Base-by-base conservation (phyloP, 1,140 invertebrate species). In the Drosophila ohnishii region DNA sequence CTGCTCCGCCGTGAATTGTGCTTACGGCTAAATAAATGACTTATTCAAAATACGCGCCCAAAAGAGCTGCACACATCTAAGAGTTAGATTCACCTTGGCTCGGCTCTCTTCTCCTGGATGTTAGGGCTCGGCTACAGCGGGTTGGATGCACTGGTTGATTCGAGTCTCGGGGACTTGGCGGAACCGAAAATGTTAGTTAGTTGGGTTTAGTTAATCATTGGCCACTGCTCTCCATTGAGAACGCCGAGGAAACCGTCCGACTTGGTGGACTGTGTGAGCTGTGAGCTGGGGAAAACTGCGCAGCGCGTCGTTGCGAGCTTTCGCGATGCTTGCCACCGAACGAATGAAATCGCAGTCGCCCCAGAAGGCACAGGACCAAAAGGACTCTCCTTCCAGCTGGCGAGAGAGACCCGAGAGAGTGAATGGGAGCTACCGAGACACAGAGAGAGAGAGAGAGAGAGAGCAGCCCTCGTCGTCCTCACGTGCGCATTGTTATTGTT, bases 401-500 rank as follows among this genome's bases (percentile, higher is more conserved):
- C 28, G 45, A 44, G 51, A 47, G 47, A 53, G 35, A 69, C 22
- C 53, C 5, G 13, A 34, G 19, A 39, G 34, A 56, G 19, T 25
- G 14, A 55, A 14, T 62, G 28, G 35, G 47, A 47, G 66, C 8
- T 14, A 42, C 48, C 13, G 34, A 50, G 71, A 51, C 25, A 14
- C 30, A 14, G 58, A 45, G 25, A 28, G 45, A 28, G 35, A 56
- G 60, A 51, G 37, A 45, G 50, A 50, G 73, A 72, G 61, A 48
- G 56, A 55, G 42, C 50, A 53, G 45, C 57, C 35, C 75, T 64
- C 69, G 59, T 50, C n/a, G 50, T 42, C 80, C 83, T 86, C 82
- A 86, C 83, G 83, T 86, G 83, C 83, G 83, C 79, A 83, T 86
- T 86, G 83, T 86, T 86, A 87, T 86, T 86, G 83, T 86, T 86